Percentiles rank a stretch among this genome's conserved stretches.
These are phyloP conservation scores for Sympetrum striolatum DNA, from an alignment of 2,888 invertebrate species.

Conservation along the genomic window DNA sequence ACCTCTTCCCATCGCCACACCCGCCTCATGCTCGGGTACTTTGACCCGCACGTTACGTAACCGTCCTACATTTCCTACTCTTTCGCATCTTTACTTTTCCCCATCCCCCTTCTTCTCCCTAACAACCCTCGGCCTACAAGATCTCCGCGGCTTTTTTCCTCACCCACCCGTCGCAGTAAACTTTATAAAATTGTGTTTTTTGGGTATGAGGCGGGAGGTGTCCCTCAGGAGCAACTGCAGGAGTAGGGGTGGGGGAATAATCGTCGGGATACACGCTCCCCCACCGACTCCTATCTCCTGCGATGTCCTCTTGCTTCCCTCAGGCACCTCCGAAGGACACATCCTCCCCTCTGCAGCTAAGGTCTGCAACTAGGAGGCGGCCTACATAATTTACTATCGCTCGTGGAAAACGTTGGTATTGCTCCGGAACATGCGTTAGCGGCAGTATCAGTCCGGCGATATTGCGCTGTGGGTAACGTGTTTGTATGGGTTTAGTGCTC, in stretches of 20 bases:
- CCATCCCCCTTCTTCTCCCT: neutral
- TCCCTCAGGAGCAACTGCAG: neutral
- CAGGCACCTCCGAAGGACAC: neutral
- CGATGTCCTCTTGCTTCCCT: neutral
- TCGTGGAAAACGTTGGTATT: neutral
- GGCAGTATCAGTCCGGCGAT: conserved; percentile 19
- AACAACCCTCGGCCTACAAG: neutral
- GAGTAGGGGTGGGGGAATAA: neutral
- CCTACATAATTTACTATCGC: neutral
- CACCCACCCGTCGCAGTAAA: conserved; percentile 4
- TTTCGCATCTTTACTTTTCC: neutral
- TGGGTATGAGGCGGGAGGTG: neutral
- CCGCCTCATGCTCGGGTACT: neutral
- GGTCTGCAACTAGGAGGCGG: neutral
- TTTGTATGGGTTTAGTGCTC: conserved; percentile 27
- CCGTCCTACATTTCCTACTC: neutral
- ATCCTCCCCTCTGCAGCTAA: neutral
- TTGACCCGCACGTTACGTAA: neutral
- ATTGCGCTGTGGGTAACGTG: neutral
- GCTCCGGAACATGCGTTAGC: neutral
- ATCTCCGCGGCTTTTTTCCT: conserved; percentile 4
- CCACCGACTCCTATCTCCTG: neutral
- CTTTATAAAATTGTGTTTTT: conserved; percentile 34
- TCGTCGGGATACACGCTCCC: neutral
- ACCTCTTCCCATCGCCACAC: neutral